phyloP scores from a whole-genome alignment of 2,888 invertebrate species.

The Hemaris fuciformis region DNA sequence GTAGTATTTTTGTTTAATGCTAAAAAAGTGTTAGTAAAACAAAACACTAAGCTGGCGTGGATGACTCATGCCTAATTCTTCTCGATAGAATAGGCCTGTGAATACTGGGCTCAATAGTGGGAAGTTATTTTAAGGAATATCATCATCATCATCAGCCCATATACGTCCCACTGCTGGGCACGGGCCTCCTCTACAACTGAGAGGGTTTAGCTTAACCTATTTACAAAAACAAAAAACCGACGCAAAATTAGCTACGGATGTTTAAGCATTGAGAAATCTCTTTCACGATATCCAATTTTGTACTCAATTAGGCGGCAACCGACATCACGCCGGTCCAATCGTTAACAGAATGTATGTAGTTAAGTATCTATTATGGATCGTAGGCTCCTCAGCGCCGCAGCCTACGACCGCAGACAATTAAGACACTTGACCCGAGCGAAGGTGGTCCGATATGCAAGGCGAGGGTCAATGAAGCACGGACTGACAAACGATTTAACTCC shows the following conservation, averaged over 20 bases:
- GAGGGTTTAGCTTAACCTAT: too few species aligned
- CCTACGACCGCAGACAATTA: constrained; percentile 53
- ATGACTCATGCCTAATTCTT: not conserved
- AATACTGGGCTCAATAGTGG: not conserved
- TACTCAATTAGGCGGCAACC: not conserved
- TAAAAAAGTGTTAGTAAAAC: too few species aligned
- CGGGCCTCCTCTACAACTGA: too few species aligned
- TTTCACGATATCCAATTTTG: not conserved
- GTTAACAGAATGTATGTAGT: constrained; percentile 12
- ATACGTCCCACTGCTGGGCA: too few species aligned
- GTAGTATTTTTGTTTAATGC: too few species aligned
- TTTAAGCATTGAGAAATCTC: not conserved
- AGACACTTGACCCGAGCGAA: constrained; percentile 62
- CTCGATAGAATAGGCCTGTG: not conserved
- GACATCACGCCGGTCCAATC: constrained; percentile 6
- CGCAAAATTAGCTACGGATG: not conserved
- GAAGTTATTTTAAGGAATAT: too few species aligned
- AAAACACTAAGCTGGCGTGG: not conserved
- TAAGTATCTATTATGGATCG: constrained; percentile 2
- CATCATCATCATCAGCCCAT: too few species aligned
- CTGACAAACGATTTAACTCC: constrained; percentile 45
- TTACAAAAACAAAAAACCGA: too few species aligned
- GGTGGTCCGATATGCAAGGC: constrained; percentile 46
- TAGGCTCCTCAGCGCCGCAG: constrained; percentile 4
- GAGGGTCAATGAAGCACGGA: constrained; percentile 47